Conservation (phyloP, 2,888 invertebrate genomes). For the Isotomurus palustris region DNA sequence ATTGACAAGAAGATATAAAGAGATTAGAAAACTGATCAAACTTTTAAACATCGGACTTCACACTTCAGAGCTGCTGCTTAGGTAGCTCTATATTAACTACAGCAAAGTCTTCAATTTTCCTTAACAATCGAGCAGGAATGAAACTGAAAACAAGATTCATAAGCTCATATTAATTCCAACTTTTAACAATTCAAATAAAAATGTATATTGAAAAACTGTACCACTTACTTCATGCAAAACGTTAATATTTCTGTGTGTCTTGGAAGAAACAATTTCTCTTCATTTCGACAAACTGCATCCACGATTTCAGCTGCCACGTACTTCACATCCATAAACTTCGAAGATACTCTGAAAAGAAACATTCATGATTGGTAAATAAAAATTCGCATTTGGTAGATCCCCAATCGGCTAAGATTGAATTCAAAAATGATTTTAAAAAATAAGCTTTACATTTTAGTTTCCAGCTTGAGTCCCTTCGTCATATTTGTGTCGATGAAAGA, state of each 20-base stretch:
- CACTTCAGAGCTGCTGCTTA: too few species aligned
- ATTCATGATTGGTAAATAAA: too few species aligned
- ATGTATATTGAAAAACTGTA: neutral
- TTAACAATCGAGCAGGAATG: neutral
- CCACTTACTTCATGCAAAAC: neutral
- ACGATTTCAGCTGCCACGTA: constrained; percentile 18
- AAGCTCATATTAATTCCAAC: neutral
- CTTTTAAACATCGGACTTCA: neutral
- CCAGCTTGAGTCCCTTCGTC: too few species aligned
- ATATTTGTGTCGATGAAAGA: constrained; percentile 1
- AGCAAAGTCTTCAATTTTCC: constrained; percentile 1
- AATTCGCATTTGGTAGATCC: too few species aligned
- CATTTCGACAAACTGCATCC: constrained; percentile 25
- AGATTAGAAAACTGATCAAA: neutral
- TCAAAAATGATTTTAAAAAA: too few species aligned
- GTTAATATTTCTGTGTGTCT: constrained; percentile 12
- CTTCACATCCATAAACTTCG: neutral
- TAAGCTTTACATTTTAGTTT: too few species aligned
- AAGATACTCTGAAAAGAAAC: neutral
- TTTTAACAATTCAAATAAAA: neutral
- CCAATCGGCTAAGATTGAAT: too few species aligned
- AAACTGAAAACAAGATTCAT: neutral
- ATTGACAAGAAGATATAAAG: neutral
- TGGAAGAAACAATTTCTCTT: constrained; percentile 24
- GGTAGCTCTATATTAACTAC: too few species aligned